A percentile compares a stretch with the other conserved stretches of the same genome.
Evolutionary conservation across 1,140 invertebrate genomes (phyloP).

Genomic region (Papilio dardanus): DNA sequence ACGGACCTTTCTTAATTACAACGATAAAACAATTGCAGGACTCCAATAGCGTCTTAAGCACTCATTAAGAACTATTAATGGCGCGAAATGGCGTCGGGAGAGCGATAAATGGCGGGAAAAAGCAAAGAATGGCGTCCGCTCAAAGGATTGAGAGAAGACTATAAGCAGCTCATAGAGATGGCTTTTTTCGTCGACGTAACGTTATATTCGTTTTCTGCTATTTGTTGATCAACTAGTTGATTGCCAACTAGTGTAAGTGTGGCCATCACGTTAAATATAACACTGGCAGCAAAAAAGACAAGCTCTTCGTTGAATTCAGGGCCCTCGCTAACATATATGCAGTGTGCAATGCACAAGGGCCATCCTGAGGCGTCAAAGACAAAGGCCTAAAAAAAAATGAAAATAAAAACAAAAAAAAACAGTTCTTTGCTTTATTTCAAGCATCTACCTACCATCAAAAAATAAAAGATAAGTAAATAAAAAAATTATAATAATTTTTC

Average conservation of each 20-base stretch:
- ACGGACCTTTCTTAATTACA: conserved; percentile 60
- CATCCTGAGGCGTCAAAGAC: too few relatives aligned
- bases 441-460: too few relatives aligned
- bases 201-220: neutral
- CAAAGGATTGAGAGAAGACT: conserved; percentile 27
- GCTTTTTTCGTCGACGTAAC: neutral
- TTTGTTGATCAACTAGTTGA: neutral
- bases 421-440: too few relatives aligned
- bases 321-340: too few relatives aligned
- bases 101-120: conserved; percentile 56
- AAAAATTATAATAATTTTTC: too few relatives aligned
- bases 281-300: neutral
- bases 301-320: too few relatives aligned
- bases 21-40: conserved; percentile 67
- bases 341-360: too few relatives aligned
- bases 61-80: conserved; percentile 64
- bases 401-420: too few relatives aligned
- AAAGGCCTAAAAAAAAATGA: too few relatives aligned
- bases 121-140: conserved; percentile 44
- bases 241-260: neutral
- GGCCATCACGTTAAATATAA: neutral
- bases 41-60: conserved; percentile 57
- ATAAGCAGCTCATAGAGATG: neutral
- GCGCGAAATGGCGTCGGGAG: conserved; percentile 51
- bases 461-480: too few relatives aligned